Base-by-base conservation (phyloP, 2,888 invertebrate species). In the Chalcosyrphus nemorum region DNA sequence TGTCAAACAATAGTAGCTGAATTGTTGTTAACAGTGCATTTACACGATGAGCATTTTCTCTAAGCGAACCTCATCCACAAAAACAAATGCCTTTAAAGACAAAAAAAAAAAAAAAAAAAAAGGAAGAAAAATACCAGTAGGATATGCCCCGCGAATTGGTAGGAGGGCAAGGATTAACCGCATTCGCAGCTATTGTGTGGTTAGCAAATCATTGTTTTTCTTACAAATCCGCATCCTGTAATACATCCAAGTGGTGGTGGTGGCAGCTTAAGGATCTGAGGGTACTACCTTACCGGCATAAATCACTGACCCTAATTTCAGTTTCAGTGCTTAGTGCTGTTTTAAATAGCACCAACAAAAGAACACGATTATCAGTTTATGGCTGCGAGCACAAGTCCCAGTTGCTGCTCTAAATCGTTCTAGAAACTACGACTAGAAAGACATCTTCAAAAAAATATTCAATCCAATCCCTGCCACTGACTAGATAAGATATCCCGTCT, bases 271-370 rank as follows among this genome's bases (percentile, higher is more conserved):
- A 38, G n/a, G 9, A 24, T 50, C 72, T 71, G 65, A 59, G 29
- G 29, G 45, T 57, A n/a, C 61, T 74, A 35, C 57, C 77, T 65
- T 43, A 50, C 54, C 21, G 35, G 27, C 78, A 82, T 78, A 82
- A 78, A 82, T 82, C 82, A 82, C 78, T 82, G 82, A 82, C 78
- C 78, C 82, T 82, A 78, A 82, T 82, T 78, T 82, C 68, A 66
- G 61, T 56, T 63, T 54, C 72, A 68, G 61, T 47, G 35, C 82
- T 78, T 72, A 66, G 56, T 66, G 72, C 47, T 50, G 56, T 82
- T 66, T 27, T 19, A 68, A 66, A 78, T 29, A 82, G 32, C 61
- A 78, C n/a, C n/a, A n/a, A 82, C 82, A 82, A 82, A 66, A 52
- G 82, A 59, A 72, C 65, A 82, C 77, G 82, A 82, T 82, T 82